Evolutionary conservation across 2,113 vertebrate species (phyloP), one percentile per base, ranked within the genome.

Genomic region (Lepisosteus osseus): DNA sequence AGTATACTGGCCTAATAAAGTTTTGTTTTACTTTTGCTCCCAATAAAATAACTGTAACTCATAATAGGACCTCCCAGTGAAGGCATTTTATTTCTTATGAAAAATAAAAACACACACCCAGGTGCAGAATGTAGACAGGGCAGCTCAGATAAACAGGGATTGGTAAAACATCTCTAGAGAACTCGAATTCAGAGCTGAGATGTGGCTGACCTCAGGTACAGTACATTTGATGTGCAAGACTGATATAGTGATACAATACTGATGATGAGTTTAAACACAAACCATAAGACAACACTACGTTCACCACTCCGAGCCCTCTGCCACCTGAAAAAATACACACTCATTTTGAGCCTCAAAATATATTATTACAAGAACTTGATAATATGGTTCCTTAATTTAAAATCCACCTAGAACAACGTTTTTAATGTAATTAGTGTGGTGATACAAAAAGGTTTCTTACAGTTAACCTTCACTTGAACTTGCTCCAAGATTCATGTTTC

Each of bases 301-400:
- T 72, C 1, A 6, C 40, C 65, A 59, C 67, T 72, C 55, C 70
- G 73, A 72, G 73, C 72, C 65, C 72, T 68, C 82, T 66, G n/a
- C 79, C 86, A 86, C 80, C 88, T 90, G 86, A 78, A 80, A 83
- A 72, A 92, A 90, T 85, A 90, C 54, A 67, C 69, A 62, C 59
- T 67, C 41, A 77, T 79, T 76, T 73, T 9, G 7, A 68, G 47
- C 75, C 73, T 74, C 79, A 79, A 78, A 63, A 55, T 43, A 61
- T 71, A 57, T 84, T 83, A 86, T 54, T 80, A 67, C 71, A 85
- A 45, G 54, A 72, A 78, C 78, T 62, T 67, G 59, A 84, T 72
- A 79, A 79, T 75, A 84, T 51, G 2, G 70, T 65, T 72, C 54
- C 64, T 77, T 80, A 82, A 80, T 73, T 68, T 70, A 74, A 65